Evolutionary conservation across 2,888 invertebrate species (phyloP), one percentile per base, ranked within the genome.

Genomic region (Allygus modestus): DNA sequence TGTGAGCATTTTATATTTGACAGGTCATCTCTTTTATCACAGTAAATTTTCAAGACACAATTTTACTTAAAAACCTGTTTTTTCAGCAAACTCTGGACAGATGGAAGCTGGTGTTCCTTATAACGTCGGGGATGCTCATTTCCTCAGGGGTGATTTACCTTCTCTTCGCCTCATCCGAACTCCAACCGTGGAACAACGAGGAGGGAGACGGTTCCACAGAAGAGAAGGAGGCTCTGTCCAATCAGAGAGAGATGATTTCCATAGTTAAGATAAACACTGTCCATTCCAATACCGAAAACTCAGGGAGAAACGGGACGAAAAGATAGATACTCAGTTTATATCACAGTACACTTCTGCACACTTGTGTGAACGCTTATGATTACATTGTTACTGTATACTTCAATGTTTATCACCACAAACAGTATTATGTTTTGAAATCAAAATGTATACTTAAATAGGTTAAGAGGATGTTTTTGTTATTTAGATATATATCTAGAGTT

Each of bases 81-180:
- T 46, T 15, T 90, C 88, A 94, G 94, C 93, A 94, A 92, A 93
- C 93, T 0, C 90, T 92, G 4, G 90, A 90, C 0, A 92, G 93
- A 87, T 94, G 94, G 94, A 92, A 92, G 87, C 91, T 92, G 87
- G 93, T 94, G 0, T 94, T 93, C 87, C 90, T 93, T 85, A 91
- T 94, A 61, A 90, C 93, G 1, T 91, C 92, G 0, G 89, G 87
- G 0, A 91, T 93, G 90, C 89, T 93, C 0, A 90, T 93, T 37
- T 87, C 90, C 11, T 91, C 92, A 37, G 93, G 93, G 33, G 85
- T 91, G 0, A 84, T 93, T 0, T 94, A 92, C 87, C 88, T 92
- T 0, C 54, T 92, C 0, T 93, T 93, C 87, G 91, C 92, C 2
- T 92, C 92, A 69, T 92, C 93, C 0, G 92, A 92, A 41, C 89